Percentiles rank a stretch among this genome's conserved stretches.
Conservation (phyloP, 2,797 vertebrate genomes). For the Dallia pectoralis region DNA sequence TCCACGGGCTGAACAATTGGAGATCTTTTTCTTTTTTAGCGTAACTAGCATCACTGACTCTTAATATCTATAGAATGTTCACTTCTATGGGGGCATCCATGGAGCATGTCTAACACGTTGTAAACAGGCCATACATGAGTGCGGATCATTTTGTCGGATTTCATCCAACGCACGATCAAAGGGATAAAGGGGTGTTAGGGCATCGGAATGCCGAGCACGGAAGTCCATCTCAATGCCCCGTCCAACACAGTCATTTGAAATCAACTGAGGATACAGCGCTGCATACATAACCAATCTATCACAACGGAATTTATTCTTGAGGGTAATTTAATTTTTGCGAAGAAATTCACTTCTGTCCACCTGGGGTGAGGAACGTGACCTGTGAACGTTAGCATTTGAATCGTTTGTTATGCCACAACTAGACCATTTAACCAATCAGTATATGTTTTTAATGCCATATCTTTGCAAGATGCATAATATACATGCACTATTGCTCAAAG, state of each 20-base stretch:
- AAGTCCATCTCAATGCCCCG: not conserved
- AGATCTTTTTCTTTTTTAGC: not conserved
- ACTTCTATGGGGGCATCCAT: not conserved
- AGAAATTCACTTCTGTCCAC: too few species aligned
- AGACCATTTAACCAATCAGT: too few species aligned
- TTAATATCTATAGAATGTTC: too few species aligned
- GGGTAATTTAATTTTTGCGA: too few species aligned
- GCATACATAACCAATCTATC: not conserved
- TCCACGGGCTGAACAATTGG: not conserved
- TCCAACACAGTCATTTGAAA: not conserved
- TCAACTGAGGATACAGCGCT: not conserved
- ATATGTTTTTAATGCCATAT: too few species aligned
- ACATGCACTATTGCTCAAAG: too few species aligned
- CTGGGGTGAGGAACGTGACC: too few species aligned
- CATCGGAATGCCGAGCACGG: not conserved
- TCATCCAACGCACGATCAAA: not conserved
- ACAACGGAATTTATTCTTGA: too few species aligned
- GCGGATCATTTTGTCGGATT: not conserved
- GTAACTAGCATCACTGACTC: not conserved
- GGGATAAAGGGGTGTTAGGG: not conserved
- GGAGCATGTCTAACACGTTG: not conserved
- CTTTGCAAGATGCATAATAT: too few species aligned
- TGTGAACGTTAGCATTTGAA: too few species aligned
- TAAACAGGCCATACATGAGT: not conserved
- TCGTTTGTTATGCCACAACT: too few species aligned